phyloP scores from a whole-genome alignment of 2,888 invertebrate species.

The Anthrax anthrax region DNA sequence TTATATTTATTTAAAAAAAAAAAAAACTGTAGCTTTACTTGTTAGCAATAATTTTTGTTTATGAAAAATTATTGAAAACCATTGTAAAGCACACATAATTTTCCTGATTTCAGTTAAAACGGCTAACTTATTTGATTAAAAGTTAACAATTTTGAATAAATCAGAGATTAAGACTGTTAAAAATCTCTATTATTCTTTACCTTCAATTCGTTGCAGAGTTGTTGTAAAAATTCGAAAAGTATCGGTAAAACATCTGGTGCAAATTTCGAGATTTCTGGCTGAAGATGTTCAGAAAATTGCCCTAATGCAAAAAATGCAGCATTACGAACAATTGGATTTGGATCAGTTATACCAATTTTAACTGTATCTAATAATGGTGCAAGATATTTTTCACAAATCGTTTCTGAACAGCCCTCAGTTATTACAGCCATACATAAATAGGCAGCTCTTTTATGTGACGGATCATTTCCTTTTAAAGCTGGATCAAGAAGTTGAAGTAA shows the following conservation, averaged over 20 bases:
- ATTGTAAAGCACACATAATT: constrained; percentile 10
- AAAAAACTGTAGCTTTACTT: constrained; percentile 19
- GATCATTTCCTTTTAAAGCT: constrained; percentile 44
- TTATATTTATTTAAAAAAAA: not conserved
- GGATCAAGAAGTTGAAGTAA: constrained; percentile 51
- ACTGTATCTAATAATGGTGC: constrained; percentile 53
- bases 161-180: no score
- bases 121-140: constrained; percentile 9
- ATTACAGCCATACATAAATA: constrained; percentile 59
- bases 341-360: constrained; percentile 52
- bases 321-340: constrained; percentile 49
- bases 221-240: constrained; percentile 52
- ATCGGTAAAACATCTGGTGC: constrained; percentile 57
- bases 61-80: not conserved
- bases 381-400: constrained; percentile 55
- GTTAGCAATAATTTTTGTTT: constrained; percentile 16
- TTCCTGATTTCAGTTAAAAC: constrained; percentile 15
- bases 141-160: constrained; percentile 14
- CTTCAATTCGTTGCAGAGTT: constrained; percentile 41
- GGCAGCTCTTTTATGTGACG: constrained; percentile 52
- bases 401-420: constrained; percentile 65
- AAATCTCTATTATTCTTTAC: no score
- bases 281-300: constrained; percentile 66
- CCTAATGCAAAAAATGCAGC: constrained; percentile 66
- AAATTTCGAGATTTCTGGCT: constrained; percentile 62